A percentile compares a stretch with the other conserved stretches of the same genome.
These are phyloP conservation scores for Coleophora deauratella DNA, from an alignment of 2,888 invertebrate species.

Conservation along the genomic window DNA sequence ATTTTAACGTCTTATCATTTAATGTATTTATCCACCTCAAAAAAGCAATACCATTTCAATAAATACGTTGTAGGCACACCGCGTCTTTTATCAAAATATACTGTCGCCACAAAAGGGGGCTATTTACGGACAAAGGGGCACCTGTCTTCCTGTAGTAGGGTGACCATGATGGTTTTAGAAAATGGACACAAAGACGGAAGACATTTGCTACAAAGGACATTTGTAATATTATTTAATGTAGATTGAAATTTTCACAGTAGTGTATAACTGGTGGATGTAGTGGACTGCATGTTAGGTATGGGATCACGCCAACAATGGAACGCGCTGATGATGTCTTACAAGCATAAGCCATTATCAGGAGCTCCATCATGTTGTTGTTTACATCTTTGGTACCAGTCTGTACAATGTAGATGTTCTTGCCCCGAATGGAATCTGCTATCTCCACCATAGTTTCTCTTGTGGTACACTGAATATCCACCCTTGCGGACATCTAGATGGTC, in stretches of 20 bases:
- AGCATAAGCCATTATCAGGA: slow-evolving; percentile 98
- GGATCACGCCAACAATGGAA: slow-evolving; percentile 97
- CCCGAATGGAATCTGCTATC: slow-evolving; percentile 97
- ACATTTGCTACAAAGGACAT: too few relatives aligned
- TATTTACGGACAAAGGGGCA: too few relatives aligned
- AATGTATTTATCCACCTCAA: too few relatives aligned
- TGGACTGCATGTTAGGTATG: slow-evolving; percentile 97
- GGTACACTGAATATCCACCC: slow-evolving; percentile 93
- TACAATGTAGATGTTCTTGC: slow-evolving; percentile 98
- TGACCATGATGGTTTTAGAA: too few relatives aligned
- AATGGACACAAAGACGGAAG: too few relatives aligned
- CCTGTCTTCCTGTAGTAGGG: too few relatives aligned
- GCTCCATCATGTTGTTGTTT: slow-evolving; percentile 99
- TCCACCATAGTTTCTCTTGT: slow-evolving; percentile 98
- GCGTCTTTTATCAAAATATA: neutral
- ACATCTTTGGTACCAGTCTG: slow-evolving; percentile 99
- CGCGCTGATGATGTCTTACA: slow-evolving; percentile 98
- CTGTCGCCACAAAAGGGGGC: neutral
- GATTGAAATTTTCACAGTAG: too few relatives aligned
- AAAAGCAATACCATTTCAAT: neutral
- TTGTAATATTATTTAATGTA: too few relatives aligned
- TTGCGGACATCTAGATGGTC: slow-evolving; percentile 88
- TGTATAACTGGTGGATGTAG: too few relatives aligned
- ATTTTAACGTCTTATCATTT: too few relatives aligned
- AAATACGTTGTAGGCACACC: neutral